A percentile compares a stretch with the other conserved stretches of the same genome.
Evolutionary conservation across 1,140 invertebrate genomes (phyloP).

Genomic region (Acromyrmex charruanus): DNA sequence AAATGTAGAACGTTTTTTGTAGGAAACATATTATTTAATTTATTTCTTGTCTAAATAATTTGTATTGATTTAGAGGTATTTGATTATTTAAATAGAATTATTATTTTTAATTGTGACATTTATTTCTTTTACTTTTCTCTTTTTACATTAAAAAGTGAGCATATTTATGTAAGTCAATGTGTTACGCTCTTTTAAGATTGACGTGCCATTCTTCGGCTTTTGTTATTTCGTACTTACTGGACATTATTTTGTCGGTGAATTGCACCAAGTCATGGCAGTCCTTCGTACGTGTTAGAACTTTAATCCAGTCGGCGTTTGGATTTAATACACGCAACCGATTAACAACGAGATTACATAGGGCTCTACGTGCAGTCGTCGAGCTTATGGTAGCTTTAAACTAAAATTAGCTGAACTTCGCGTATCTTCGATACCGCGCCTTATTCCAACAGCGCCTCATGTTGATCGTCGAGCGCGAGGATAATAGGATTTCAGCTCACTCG

Average conservation of each 20-base stretch:
- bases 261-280: conserved; percentile 59
- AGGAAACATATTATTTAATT: conserved; percentile 3
- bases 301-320: conserved; percentile 57
- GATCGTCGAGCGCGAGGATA: conserved; percentile 40
- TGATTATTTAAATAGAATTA: not conserved
- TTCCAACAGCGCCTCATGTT: conserved; percentile 48
- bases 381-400: conserved; percentile 65
- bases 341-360: conserved; percentile 58
- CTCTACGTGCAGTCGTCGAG: conserved; percentile 64
- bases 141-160: not conserved
- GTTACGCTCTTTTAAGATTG: conserved; percentile 14
- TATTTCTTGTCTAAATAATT: not conserved
- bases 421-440: conserved; percentile 56
- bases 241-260: conserved; percentile 52
- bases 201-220: conserved; percentile 12
- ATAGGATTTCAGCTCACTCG: conserved; percentile 41
- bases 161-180: conserved; percentile 24
- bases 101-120: not conserved
- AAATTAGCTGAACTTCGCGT: conserved; percentile 65
- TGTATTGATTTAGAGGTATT: not conserved
- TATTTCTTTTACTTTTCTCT: not conserved
- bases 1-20: not conserved
- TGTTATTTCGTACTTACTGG: conserved; percentile 43
- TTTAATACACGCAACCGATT: conserved; percentile 66
- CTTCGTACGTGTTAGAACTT: conserved; percentile 60